phyloP scores from a whole-genome alignment of 2,113 vertebrate species.

The Seriola quinqueradiata region DNA sequence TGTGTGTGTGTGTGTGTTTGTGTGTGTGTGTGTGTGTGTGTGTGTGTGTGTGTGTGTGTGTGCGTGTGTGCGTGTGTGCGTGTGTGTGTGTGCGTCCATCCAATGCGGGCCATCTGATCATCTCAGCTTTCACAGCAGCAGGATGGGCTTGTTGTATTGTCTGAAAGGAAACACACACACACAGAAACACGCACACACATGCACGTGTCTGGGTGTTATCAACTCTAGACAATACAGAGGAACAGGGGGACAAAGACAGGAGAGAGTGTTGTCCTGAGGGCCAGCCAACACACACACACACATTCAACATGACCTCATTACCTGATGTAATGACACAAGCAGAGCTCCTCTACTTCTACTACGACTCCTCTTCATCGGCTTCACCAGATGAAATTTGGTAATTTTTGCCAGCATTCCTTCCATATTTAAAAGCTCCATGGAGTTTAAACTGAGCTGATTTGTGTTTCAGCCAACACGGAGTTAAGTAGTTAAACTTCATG shows the following conservation, averaged over 20 bases:
- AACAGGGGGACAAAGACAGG: constrained; percentile 81
- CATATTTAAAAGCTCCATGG: not conserved
- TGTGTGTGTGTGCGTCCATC: constrained; percentile 2
- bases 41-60: constrained; percentile 22
- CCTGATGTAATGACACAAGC: constrained; percentile 36
- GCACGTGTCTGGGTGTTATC: constrained; percentile 79
- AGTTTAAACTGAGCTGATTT: constrained; percentile 45
- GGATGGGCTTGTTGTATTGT: constrained; percentile 71
- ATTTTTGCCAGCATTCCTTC: constrained; percentile 3
- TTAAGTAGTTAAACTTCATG: constrained; percentile 35
- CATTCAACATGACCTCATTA: constrained; percentile 51
- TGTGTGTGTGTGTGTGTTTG: constrained; percentile 5
- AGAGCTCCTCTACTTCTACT: constrained; percentile 14
- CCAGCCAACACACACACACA: constrained; percentile 38
- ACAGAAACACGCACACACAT: constrained; percentile 36
- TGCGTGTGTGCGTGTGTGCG: constrained; percentile 17
- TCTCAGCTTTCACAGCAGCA: constrained; percentile 52
- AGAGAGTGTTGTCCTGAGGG: constrained; percentile 76
- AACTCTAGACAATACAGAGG: constrained; percentile 80
- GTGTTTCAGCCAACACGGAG: constrained; percentile 6
- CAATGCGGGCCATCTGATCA: constrained; percentile 58
- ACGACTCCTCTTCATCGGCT: constrained; percentile 13
- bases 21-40: constrained; percentile 14
- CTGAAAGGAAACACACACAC: constrained; percentile 53
- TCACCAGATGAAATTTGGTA: constrained; percentile 2